Evolutionary conservation across 2,113 vertebrate genomes (phyloP).

Genomic region (Procavia capensis): DNA sequence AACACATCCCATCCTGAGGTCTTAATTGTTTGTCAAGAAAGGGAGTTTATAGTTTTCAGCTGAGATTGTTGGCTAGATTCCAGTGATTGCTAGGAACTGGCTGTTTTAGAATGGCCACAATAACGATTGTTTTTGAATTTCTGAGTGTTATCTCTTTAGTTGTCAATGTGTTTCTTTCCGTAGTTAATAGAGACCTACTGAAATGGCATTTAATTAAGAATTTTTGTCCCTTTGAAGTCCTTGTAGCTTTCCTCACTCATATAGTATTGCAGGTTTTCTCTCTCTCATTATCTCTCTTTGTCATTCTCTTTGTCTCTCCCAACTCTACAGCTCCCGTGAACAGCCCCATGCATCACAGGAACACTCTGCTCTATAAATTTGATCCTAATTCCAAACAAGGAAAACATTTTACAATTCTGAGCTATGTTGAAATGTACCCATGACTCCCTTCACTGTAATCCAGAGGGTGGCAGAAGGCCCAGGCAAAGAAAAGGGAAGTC

Average conservation of each 20-base stretch:
- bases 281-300: background rate
- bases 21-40: conserved; percentile 73
- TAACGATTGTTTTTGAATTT: conserved; percentile 50
- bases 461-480: background rate
- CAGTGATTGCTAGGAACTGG: conserved; percentile 70
- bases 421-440: background rate
- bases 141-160: conserved; percentile 53
- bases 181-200: background rate
- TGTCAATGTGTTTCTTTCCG: conserved; percentile 18
- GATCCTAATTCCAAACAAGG: background rate
- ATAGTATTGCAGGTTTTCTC: background rate
- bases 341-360: background rate
- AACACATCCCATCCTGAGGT: conserved; percentile 71
- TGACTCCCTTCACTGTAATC: background rate
- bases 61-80: conserved; percentile 66
- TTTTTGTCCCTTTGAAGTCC: background rate
- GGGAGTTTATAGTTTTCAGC: conserved; percentile 75
- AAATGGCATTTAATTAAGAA: conserved; percentile 20
- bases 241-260: background rate
- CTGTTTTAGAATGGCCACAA: conserved; percentile 50
- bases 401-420: background rate
- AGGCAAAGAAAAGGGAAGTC: background rate
- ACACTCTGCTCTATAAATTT: background rate
- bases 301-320: too few species aligned
- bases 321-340: background rate